These are phyloP conservation scores for Pseudanteris insignis DNA, from an alignment of 2,888 invertebrate genomes.

Conservation along the genomic window DNA sequence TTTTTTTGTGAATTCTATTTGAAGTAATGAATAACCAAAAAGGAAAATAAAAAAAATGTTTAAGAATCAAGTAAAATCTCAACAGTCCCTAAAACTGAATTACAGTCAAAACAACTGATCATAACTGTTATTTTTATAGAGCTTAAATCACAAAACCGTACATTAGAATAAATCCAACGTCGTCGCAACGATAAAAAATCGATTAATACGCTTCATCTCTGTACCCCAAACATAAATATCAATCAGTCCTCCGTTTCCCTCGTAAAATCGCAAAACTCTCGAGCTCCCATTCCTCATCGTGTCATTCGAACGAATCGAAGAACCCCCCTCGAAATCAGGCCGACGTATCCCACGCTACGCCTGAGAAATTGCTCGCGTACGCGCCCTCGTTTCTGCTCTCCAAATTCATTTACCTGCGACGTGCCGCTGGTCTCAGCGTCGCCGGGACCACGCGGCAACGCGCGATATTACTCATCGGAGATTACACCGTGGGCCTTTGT, in stretches of 20 bases:
- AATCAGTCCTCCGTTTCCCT: constrained; percentile 40
- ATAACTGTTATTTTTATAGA: too few species aligned
- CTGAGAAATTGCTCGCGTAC: constrained; percentile 50
- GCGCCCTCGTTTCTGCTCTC: constrained; percentile 31
- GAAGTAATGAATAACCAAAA: too few species aligned
- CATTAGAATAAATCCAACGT: not conserved
- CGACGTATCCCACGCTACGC: constrained; percentile 39
- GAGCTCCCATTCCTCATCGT: constrained; percentile 19
- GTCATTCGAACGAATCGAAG: constrained; percentile 27
- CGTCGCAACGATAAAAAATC: constrained; percentile 20
- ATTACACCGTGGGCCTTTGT: constrained; percentile 40
- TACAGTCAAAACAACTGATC: too few species aligned
- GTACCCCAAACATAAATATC: constrained; percentile 34
- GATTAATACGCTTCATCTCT: constrained; percentile 22
- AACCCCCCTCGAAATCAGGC: constrained; percentile 30
- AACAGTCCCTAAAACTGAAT: too few species aligned
- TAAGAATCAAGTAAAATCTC: too few species aligned
- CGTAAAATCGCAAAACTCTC: constrained; percentile 14
- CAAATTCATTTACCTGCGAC: constrained; percentile 55
- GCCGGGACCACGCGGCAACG: constrained; percentile 42
- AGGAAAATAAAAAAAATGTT: too few species aligned
- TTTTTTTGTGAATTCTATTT: too few species aligned
- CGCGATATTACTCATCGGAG: constrained; percentile 45
- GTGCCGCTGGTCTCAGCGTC: constrained; percentile 49
- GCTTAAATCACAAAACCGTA: not conserved